Base-by-base conservation (phyloP, 2,888 invertebrate genomes). In the Nymphalis polychloros region DNA sequence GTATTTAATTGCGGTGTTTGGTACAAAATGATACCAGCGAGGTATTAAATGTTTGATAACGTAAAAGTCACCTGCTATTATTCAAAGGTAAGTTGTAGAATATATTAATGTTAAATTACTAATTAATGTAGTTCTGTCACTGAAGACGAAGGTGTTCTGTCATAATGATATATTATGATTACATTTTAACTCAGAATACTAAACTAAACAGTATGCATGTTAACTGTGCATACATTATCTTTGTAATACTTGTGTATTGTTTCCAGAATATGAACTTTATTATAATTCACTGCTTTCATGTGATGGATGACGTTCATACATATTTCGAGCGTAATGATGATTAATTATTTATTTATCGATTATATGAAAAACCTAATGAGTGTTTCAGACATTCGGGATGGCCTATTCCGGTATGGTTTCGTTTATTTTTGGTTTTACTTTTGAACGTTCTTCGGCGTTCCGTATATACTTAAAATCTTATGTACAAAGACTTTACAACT, bases 171-270 rank as follows among this genome's bases (percentile, higher is more conserved):
- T 57, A 64, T 64, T 64, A 57, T 55, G 57, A 64, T 64, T 64
- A 47, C 57, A 64, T 64, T 64, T 64, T 57, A 64, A 57, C 48
- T 17, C 23, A 48, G 57, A 57, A 57, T 64, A 64, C 19, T 46
- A 64, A 41, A 41, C 47, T 48, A 50, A 48, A 62, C 50, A 27
- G 8, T 53, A 27, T 64, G 31, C 64, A 55, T 46, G 31, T 48
- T 64, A 31, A n/a, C 47, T n/a, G n/a, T 57, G 31, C 31, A 64
- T 48, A 64, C 48, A 57, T 64, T 57, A 64, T 5, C 31, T 48
- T 48, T 48, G 57, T 16, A 13, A 16, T 31, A 55, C 17, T 31
- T 55, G 31, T 31, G 17, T 53, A 31, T 23, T 53, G n/a, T 55
- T 55, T 31, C 17, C 17, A 31, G 53, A n/a, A 31, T 55, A 17